Evolutionary conservation across 2,113 vertebrate species (phyloP).

Genomic region (Anthoscopus minutus): DNA sequence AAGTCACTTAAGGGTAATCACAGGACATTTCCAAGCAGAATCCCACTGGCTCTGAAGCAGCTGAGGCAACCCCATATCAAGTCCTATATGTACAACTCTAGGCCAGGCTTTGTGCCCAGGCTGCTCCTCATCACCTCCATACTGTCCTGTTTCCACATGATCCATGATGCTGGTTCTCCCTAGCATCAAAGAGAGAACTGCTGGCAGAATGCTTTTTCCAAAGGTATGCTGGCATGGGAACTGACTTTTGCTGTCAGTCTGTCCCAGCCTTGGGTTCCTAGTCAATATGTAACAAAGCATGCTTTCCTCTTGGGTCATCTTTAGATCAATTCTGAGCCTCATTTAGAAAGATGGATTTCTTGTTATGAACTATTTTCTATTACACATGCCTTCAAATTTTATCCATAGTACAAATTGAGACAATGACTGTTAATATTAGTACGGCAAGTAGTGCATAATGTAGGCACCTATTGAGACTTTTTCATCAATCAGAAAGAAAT

Average conservation of each 20-base stretch:
- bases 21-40: not conserved
- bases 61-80: not conserved
- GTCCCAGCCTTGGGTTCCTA: not conserved
- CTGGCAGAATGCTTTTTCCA: not conserved
- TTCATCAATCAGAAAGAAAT: not conserved
- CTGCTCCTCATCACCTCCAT: not conserved
- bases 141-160: not conserved
- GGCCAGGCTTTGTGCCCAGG: not conserved
- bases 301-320: not conserved
- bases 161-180: not conserved
- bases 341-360: not conserved
- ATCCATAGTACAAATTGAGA: not conserved
- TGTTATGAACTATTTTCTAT: not conserved
- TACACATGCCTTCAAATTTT: not conserved
- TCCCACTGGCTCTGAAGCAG: not conserved
- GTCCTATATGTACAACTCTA: not conserved
- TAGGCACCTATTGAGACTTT: not conserved
- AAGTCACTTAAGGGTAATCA: not conserved
- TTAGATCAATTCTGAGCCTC: not conserved
- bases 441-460: not conserved
- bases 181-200: not conserved
- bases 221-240: not conserved
- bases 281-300: not conserved
- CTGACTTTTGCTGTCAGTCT: not conserved
- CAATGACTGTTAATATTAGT: not conserved